Base-by-base conservation (phyloP, 2,888 invertebrate species). In the Pyrgus malvae region DNA sequence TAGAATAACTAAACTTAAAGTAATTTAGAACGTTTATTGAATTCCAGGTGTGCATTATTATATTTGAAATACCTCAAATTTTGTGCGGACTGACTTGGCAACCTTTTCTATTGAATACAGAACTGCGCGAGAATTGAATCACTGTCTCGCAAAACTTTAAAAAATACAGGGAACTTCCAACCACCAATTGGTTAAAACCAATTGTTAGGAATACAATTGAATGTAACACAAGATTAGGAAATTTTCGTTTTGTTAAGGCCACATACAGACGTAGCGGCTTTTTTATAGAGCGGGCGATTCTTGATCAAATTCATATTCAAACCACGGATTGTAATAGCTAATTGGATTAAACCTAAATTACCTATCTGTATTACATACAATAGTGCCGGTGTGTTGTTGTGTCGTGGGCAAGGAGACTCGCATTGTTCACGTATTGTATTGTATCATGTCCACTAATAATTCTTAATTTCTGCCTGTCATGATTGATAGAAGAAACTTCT, bases 261-360 rank as follows among this genome's bases (percentile, higher is more conserved):
- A 77, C 74, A 72, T 66, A 62, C 68, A 62, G 58, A 54, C 33
- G 31, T 42, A 51, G 25, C 0, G 12, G 57, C 55, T 74, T 78
- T 79, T 78, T 79, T 76, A 81, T 79, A 83, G 79, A 80, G 72
- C 73, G 77, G 66, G 67, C 69, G 71, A 76, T 77, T 80, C 79
- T 76, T 74, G 68, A 73, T 66, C 65, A 72, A 81, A 88, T 90
- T 90, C 84, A 87, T 90, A 90, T 90, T 87, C 89, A 76, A 76
- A 69, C 76, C 90, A 88, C 89, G 89, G 78, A 84, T 84, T 89
- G 85, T 89, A 89, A 90, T 89, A 88, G 87, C 87, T 90, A 89
- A 90, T 90, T 90, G 89, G 89, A 89, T 90, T 87, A 88, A 77
- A 86, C 80, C 77, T 74, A 88, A 87, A 89, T 88, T 83, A 88